Base-by-base conservation (phyloP, 2,888 invertebrate species). In the Athrips mouffetella region DNA sequence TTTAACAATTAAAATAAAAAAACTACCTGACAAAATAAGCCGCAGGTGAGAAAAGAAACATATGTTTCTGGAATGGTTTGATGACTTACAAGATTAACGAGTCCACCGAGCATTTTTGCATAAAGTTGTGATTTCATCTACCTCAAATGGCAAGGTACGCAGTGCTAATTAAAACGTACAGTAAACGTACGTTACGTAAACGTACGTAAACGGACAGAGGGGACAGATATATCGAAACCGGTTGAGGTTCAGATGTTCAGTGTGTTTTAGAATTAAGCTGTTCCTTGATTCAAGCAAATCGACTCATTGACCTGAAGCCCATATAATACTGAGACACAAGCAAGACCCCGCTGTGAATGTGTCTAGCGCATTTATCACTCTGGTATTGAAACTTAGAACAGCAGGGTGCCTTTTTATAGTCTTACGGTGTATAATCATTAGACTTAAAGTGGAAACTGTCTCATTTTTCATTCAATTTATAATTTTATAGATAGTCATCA, bases 291-390 rank as follows among this genome's bases (percentile, higher is more conserved):
- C 18, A 39, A 42, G 45, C 15, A 47, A 47, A 54, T 46, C 21
- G 44, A 10, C 20, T 33, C 35, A 41, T 44, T 51, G 47, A 37
- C 48, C 46, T 48, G 30, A 30, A 33, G 42, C 30, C 8, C 16
- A 18, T 30, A 23, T 37, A 67, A 60, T 42, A 54, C 48, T 55
- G 51, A 59, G 58, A 63, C 55, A 59, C 54, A 62, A 48, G 55
- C 52, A n/a, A 10, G 20, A 49, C 50, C 74, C 72, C 62, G 67
- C 68, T 72, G 75, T 45, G 71, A 67, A 47, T 59, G 56, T 58
- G 65, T 67, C 65, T 65, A 60, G 59, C 63, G 63, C 70, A 72
- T 70, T 74, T 73, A 75, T 76, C 55, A 67, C 62, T 49, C 29
- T 52, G 45, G 58, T 67, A 67, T 70, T 69, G 67, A 66, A 65